These are phyloP conservation scores for Pseudopipra pipra DNA, from an alignment of 2,113 vertebrate species.

Conservation along the genomic window DNA sequence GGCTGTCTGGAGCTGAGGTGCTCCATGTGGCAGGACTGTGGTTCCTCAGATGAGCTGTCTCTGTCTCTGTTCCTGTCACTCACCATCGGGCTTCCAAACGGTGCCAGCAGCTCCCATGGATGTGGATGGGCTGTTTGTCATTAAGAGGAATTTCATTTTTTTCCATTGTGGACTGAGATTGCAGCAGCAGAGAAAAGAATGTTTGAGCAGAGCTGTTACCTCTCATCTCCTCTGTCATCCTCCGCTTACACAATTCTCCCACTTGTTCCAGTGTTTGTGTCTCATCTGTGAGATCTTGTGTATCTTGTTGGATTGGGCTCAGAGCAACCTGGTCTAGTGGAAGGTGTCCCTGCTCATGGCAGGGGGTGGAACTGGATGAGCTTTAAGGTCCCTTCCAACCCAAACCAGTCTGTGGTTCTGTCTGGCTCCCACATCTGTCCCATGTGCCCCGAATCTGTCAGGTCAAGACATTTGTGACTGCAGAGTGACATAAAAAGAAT, in stretches of 20 bases:
- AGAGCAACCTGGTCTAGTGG: neutral
- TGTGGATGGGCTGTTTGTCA: neutral
- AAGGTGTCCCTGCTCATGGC: neutral
- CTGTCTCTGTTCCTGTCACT: rapidly evolving
- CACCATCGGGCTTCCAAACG: rapidly evolving
- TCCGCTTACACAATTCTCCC: neutral
- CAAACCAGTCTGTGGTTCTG: neutral
- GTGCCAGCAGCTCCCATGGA: neutral
- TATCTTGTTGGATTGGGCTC: neutral
- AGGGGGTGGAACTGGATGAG: neutral
- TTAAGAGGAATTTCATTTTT: neutral
- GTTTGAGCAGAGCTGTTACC: neutral
- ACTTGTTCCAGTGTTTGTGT: neutral
- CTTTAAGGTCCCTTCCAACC: neutral
- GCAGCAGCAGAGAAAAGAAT: neutral
- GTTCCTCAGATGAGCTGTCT: neutral
- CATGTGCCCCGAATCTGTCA: rapidly evolving
- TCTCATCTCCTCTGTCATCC: neutral
- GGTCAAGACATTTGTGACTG: neutral
- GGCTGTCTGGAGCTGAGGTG: neutral
- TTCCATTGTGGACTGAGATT: neutral
- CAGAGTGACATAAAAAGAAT: neutral
- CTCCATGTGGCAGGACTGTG: neutral
- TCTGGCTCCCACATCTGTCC: neutral
- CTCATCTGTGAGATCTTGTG: neutral